These are phyloP conservation scores for Ctenicera cuprea DNA, from an alignment of 2,888 invertebrate genomes.

Conservation along the genomic window DNA sequence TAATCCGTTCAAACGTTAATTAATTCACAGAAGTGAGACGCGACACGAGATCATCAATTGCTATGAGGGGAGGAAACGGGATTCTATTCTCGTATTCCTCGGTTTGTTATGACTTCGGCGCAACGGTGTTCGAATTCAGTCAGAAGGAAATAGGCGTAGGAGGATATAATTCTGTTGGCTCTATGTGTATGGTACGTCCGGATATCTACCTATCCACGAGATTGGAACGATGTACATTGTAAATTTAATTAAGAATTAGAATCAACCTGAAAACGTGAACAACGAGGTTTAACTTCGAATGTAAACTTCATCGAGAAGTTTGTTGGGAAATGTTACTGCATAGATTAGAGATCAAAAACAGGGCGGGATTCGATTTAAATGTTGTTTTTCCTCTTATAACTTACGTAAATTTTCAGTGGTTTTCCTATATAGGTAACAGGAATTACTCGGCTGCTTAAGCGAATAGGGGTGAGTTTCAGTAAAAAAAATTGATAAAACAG, in stretches of 20 bases:
- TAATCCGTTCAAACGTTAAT: slow-evolving; percentile 26
- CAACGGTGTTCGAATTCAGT: neutral
- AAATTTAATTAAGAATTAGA: slow-evolving; percentile 14
- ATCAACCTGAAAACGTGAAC: neutral
- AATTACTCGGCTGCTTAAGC: too few relatives aligned
- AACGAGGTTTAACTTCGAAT: too few relatives aligned
- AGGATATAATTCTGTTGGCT: slow-evolving; percentile 4
- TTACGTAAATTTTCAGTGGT: too few relatives aligned
- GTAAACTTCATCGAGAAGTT: too few relatives aligned
- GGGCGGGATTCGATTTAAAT: too few relatives aligned
- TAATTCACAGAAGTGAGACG: slow-evolving; percentile 21
- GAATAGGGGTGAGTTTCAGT: too few relatives aligned
- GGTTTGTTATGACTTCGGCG: slow-evolving; percentile 6
- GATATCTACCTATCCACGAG: neutral
- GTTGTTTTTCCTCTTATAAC: too few relatives aligned
- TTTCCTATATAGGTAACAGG: too few relatives aligned
- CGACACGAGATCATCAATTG: slow-evolving; percentile 22
- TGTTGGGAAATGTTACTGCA: too few relatives aligned
- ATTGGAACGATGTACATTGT: neutral
- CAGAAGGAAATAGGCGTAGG: slow-evolving; percentile 25
- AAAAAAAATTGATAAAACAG: too few relatives aligned
- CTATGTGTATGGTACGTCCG: neutral
- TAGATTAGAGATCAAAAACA: too few relatives aligned
- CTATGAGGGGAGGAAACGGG: neutral
- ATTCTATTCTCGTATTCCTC: slow-evolving; percentile 3